Conservation (phyloP, 2,113 vertebrate genomes). For the Oreochromis niloticus region DNA sequence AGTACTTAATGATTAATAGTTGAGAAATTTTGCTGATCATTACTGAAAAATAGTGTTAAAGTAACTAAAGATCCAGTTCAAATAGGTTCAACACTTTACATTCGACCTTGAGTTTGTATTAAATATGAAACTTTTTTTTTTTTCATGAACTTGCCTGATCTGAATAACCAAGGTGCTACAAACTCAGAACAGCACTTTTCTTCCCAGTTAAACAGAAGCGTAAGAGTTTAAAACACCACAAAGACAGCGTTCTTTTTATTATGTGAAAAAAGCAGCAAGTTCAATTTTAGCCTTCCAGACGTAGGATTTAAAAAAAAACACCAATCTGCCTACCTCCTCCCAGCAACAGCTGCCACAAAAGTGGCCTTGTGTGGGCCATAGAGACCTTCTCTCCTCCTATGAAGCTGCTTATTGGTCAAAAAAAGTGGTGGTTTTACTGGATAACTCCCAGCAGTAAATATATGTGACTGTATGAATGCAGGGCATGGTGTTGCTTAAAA, state of each 20-base stretch:
- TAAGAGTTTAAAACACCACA: not conserved
- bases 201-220: not conserved
- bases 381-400: not conserved
- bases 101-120: not conserved
- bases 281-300: not conserved
- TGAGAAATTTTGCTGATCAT: not conserved
- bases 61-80: not conserved
- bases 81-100: not conserved
- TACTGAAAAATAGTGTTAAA: not conserved
- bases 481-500: constrained; percentile 23
- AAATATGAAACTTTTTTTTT: not conserved
- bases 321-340: not conserved
- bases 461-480: not conserved
- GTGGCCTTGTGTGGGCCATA: constrained; percentile 16
- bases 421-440: not conserved
- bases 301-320: not conserved
- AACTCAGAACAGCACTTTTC: not conserved
- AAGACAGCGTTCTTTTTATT: not conserved
- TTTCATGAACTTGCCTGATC: not conserved
- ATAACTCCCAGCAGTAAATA: not conserved
- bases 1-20: not conserved
- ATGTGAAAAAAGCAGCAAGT: not conserved
- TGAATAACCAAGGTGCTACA: not conserved
- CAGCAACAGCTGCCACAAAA: constrained; percentile 20
- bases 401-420: not conserved